These are phyloP conservation scores for Tonatia bakeri DNA, from an alignment of 2,113 vertebrate species.

Conservation along the genomic window DNA sequence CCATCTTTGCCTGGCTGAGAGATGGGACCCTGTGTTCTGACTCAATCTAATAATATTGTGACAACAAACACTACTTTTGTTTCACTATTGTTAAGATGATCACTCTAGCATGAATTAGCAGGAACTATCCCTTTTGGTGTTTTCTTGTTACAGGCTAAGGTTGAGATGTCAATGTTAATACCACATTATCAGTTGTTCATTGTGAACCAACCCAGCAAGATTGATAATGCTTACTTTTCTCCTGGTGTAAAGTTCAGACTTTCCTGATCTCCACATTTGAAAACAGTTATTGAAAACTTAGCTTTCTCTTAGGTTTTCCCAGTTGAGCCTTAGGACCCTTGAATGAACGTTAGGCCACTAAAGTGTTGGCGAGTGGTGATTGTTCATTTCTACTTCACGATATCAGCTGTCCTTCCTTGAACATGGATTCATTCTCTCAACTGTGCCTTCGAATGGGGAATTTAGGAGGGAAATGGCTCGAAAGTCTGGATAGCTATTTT, in stretches of 20 bases:
- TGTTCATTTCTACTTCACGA: background rate
- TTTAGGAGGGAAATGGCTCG: background rate
- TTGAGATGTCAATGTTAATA: background rate
- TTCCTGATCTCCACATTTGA: background rate
- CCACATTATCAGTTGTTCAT: background rate
- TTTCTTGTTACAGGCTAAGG: background rate
- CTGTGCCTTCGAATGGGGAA: background rate
- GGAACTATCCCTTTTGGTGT: background rate
- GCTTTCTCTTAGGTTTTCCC: background rate
- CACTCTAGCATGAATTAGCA: background rate
- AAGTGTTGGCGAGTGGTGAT: background rate
- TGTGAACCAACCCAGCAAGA: background rate
- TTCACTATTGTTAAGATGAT: background rate
- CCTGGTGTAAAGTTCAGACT: background rate
- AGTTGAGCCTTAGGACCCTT: background rate
- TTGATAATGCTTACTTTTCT: background rate
- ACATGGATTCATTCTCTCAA: background rate
- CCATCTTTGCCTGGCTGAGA: background rate
- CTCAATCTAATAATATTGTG: background rate
- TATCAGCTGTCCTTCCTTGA: background rate
- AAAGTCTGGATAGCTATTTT: background rate
- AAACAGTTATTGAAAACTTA: background rate
- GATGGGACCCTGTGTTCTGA: background rate
- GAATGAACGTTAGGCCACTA: background rate
- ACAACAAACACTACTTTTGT: background rate